Evolutionary conservation across 2,797 vertebrate species (phyloP).

Genomic region (Sebastes diploproa): DNA sequence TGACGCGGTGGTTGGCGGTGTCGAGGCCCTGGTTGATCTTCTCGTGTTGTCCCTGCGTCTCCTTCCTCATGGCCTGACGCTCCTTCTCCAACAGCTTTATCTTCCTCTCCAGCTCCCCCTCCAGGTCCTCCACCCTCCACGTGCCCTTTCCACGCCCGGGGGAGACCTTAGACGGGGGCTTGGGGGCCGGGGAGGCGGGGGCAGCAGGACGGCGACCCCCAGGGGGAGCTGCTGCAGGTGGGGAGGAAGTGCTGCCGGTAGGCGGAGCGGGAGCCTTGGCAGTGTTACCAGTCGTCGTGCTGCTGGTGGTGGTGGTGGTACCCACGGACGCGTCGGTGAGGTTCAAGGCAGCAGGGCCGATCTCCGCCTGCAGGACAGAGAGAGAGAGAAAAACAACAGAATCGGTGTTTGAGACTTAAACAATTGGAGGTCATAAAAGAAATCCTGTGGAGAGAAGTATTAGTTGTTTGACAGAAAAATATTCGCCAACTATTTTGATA

Average conservation of each 20-base stretch:
- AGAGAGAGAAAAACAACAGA: too few species aligned
- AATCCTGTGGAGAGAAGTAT: too few species aligned
- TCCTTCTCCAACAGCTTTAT: conserved; percentile 82
- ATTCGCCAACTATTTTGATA: too few species aligned
- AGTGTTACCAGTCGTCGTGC: neutral
- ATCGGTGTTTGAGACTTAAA: too few species aligned
- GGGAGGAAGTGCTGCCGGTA: conserved; percentile 20
- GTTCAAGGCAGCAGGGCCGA: conserved; percentile 79
- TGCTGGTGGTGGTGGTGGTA: neutral
- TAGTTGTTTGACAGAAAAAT: too few species aligned
- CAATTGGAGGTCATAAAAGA: too few species aligned
- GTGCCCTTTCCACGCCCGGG: conserved; percentile 66
- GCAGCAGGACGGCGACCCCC: conserved; percentile 55
- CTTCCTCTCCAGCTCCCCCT: conserved; percentile 83
- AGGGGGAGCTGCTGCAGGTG: conserved; percentile 14
- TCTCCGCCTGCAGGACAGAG: conserved; percentile 73
- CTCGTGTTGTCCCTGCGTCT: conserved; percentile 79
- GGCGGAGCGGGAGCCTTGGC: conserved; percentile 43
- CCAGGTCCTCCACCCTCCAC: conserved; percentile 83
- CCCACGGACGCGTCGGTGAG: conserved; percentile 68
- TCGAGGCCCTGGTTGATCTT: conserved; percentile 81
- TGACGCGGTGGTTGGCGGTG: conserved; percentile 73
- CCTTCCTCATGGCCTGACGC: conserved; percentile 80
- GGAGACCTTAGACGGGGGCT: conserved; percentile 46
- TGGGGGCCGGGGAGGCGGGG: conserved; percentile 43